Percentiles rank a stretch among this genome's conserved stretches.
Evolutionary conservation across 2,797 vertebrate species (phyloP).

Genomic region (Columba guinea): DNA sequence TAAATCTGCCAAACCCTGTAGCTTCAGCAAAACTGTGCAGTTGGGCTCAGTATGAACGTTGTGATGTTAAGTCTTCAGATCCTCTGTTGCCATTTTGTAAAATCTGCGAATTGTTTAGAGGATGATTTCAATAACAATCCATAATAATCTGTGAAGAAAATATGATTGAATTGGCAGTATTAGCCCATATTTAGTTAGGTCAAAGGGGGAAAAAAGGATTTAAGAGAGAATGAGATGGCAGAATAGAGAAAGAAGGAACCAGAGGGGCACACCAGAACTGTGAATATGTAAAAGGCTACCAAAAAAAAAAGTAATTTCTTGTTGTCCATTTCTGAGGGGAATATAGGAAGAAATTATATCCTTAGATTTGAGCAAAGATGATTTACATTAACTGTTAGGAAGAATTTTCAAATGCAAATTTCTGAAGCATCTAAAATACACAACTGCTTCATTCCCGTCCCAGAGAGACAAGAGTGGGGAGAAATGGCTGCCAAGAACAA

Average conservation of each 20-base stretch:
- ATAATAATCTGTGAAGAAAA: neutral
- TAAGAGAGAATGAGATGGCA: neutral
- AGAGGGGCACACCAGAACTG: neutral
- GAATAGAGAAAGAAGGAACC: neutral
- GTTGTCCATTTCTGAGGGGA: neutral
- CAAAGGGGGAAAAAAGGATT: neutral
- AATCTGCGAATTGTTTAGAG: neutral
- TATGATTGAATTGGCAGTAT: neutral
- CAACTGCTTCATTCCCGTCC: neutral
- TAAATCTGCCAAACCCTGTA: neutral
- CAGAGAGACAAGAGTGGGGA: neutral
- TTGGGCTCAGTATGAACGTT: neutral
- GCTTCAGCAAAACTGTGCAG: neutral
- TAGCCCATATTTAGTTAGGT: neutral
- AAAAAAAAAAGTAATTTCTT: neutral
- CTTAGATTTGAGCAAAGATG: neutral
- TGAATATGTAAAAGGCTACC: neutral
- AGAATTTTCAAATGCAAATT: neutral
- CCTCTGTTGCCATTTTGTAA: neutral
- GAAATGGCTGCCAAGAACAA: neutral
- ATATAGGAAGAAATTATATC: neutral
- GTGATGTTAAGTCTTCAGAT: neutral
- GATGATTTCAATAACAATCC: neutral
- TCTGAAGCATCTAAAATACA: neutral
- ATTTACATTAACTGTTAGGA: neutral